These are phyloP conservation scores for Periophthalmus modestus DNA, from an alignment of 2,113 vertebrate species.

Conservation along the genomic window DNA sequence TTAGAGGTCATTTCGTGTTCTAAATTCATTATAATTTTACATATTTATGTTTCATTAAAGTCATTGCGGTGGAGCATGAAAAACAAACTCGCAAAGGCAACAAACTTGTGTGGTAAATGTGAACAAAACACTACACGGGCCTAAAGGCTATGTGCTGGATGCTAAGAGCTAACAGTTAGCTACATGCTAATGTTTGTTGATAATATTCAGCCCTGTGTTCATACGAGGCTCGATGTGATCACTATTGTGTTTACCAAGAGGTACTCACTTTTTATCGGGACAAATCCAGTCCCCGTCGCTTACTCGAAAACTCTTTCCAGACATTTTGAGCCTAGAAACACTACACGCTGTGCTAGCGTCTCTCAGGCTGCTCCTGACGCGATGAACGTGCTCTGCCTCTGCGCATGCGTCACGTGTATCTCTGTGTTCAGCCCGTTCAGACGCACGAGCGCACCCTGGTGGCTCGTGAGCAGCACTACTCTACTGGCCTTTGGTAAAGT, in stretches of 20 bases:
- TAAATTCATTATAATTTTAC: neutral
- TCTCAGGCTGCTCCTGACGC: constrained; percentile 12
- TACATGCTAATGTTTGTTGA: neutral
- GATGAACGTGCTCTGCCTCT: constrained; percentile 28
- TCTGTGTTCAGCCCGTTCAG: neutral
- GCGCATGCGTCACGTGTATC: neutral
- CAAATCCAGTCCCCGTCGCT: constrained; percentile 99
- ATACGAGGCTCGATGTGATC: rapidly evolving
- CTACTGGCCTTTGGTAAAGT: neutral
- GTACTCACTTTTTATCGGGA: constrained; percentile 94
- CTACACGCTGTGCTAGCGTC: neutral
- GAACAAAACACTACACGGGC: constrained; percentile 40
- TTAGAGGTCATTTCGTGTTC: neutral
- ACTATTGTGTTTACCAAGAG: no score
- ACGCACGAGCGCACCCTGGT: neutral
- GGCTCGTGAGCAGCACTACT: neutral
- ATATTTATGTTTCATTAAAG: neutral
- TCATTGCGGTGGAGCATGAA: neutral
- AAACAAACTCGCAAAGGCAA: neutral
- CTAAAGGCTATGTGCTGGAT: neutral
- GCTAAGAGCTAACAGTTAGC: constrained; percentile 19
- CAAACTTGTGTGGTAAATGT: neutral
- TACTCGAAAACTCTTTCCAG: constrained; percentile 96
- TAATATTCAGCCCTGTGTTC: rapidly evolving
- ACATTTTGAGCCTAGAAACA: constrained; percentile 73